phyloP scores from a whole-genome alignment of 2,113 vertebrate genomes.

The Cyanocitta stelleri region DNA sequence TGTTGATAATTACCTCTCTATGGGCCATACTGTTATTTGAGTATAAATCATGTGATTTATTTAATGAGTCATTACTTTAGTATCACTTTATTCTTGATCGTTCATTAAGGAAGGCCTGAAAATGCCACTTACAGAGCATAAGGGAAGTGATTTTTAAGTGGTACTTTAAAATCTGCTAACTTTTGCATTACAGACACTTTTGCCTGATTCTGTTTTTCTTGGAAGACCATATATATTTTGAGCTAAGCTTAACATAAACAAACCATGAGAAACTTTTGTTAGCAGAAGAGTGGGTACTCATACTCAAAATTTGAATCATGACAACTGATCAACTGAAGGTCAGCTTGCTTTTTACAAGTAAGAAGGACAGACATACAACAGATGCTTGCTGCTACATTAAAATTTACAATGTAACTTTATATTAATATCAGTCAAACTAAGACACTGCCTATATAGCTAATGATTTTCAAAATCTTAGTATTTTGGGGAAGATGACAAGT shows the following conservation, averaged over 20 bases:
- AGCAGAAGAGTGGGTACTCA: neutral
- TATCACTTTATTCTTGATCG: neutral
- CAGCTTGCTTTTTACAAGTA: neutral
- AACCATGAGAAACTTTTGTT: neutral
- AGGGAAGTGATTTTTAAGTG: neutral
- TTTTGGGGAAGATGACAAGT: neutral
- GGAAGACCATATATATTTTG: neutral
- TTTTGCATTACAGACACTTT: neutral
- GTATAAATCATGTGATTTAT: neutral
- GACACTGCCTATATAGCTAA: neutral
- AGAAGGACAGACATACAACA: neutral
- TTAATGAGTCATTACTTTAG: neutral
- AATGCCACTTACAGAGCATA: neutral
- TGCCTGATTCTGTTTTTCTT: neutral
- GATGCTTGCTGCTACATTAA: neutral
- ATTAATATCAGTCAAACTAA: neutral
- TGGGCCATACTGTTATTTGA: neutral
- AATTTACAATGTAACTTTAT: neutral
- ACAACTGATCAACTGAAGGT: neutral
- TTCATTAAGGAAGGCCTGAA: neutral
- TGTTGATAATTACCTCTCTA: neutral
- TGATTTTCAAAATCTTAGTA: neutral
- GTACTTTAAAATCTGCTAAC: neutral
- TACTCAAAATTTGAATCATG: neutral
- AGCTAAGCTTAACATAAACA: neutral